These are phyloP conservation scores for Caranx ignobilis DNA, from an alignment of 2,113 vertebrate species.

Conservation along the genomic window DNA sequence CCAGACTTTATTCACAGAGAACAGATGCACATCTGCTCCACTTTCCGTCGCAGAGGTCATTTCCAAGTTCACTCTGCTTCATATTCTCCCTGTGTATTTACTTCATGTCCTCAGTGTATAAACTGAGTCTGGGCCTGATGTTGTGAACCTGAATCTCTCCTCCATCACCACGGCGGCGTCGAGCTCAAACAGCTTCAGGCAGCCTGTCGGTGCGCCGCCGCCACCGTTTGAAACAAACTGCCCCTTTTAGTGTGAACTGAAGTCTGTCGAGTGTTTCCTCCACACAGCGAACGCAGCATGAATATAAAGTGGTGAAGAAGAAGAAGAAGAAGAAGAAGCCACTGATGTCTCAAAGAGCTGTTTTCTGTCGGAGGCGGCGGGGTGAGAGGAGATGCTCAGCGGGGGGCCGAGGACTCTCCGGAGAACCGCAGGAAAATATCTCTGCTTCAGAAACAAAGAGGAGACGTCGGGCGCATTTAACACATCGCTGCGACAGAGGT, in stretches of 20 bases:
- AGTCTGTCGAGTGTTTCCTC: neutral
- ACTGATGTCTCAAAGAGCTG: constrained; percentile 24
- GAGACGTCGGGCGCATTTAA: neutral
- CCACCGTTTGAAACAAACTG: constrained; percentile 4
- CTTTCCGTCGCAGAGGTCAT: neutral
- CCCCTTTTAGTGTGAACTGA: neutral
- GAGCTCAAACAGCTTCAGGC: constrained; percentile 16
- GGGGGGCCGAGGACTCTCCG: constrained; percentile 2
- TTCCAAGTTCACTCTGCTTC: neutral
- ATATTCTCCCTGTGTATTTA: neutral
- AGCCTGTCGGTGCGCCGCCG: neutral
- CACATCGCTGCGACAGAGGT: neutral
- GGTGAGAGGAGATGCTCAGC: constrained; percentile 2
- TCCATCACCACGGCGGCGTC: neutral
- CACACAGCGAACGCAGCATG: neutral
- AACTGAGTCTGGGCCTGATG: constrained; percentile 2
- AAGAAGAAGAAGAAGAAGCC: neutral
- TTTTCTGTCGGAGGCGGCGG: neutral
- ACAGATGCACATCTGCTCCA: neutral
- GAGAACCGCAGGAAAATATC: constrained; percentile 2
- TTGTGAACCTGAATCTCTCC: neutral
- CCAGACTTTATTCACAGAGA: no score
- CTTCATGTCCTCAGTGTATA: constrained; percentile 2
- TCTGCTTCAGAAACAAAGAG: constrained; percentile 9
- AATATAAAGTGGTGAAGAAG: constrained; percentile 9